Evolutionary conservation across 2,797 vertebrate species (phyloP), one percentile per base, ranked within the genome.

Genomic region (Tragopan temminckii): DNA sequence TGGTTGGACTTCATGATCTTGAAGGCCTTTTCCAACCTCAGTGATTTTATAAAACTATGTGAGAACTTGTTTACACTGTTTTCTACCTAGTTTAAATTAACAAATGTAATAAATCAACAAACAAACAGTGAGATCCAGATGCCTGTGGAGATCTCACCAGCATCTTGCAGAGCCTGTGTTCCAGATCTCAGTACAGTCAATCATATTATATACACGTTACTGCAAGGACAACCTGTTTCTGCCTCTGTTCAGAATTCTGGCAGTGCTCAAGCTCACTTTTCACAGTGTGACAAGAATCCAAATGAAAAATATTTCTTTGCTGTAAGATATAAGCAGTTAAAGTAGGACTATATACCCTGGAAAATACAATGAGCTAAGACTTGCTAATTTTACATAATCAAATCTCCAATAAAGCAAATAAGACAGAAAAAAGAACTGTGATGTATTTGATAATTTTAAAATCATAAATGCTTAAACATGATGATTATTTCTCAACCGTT

Each of bases 381-480:
- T 83, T 5, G 5, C 10, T 71, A 36, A 63, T 71, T 85, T 78
- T 68, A 55, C 35, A 62, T 76, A 72, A 8, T 78, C 27, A 70
- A 76, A 83, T 50, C 16, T 58, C 66, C 62, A 84, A 85, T 25
- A 82, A 64, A 43, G 20, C 10, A 62, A 38, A 1, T 25, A 90
- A 70, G 55, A 80, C 31, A 61, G 17, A 80, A 62, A 25, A 25
- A 23, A 76, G 15, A 31, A 64, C 9, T 8, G 31, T 21, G 72
- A 35, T 36, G 31, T 36, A 66, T 76, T 84, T 80, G 6, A 76
- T 69, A 94, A 83, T 64, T 92, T 80, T 85, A 23, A 77, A 87
- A 66, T 27, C 20, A 85, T 13, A 31, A 62, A 72, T 29, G 7
- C n/a, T 33, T 62, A 74, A 82, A 82, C 8, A 72, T 6, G 67